These are phyloP conservation scores for Magallana gigas DNA, from an alignment of 1,140 invertebrate species.

Conservation along the genomic window DNA sequence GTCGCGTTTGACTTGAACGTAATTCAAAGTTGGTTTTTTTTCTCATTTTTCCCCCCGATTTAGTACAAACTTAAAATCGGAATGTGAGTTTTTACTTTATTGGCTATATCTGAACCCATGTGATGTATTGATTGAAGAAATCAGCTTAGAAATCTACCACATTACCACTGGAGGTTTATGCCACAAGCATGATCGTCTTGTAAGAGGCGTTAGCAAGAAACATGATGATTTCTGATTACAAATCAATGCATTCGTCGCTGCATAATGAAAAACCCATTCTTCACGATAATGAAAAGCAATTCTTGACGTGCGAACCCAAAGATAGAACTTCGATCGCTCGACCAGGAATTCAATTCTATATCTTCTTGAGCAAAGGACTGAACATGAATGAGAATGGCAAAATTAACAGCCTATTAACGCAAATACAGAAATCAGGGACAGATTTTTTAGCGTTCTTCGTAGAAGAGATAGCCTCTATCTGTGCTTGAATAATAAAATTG, in stretches of 20 bases:
- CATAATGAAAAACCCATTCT: neutral
- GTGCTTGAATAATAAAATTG: neutral
- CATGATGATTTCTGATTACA: constrained; percentile 31
- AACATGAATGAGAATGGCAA: no score
- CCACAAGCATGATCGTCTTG: neutral
- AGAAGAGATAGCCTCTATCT: neutral
- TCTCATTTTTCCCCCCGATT: no score
- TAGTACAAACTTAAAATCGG: no score
- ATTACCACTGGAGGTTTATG: neutral
- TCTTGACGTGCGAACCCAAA: neutral
- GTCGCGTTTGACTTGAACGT: neutral
- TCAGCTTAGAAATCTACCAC: constrained; percentile 15
- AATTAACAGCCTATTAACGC: no score
- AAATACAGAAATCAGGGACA: no score
- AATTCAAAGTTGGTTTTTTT: neutral
- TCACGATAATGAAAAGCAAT: constrained; percentile 1
- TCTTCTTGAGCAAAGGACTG: no score
- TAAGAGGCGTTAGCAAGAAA: neutral
- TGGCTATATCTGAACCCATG: neutral
- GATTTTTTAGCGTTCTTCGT: no score
- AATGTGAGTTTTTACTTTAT: neutral
- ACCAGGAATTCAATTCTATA: neutral
- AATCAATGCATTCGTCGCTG: constrained; percentile 23
- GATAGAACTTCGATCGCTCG: neutral
- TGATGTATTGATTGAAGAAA: neutral